Evolutionary conservation across 2,797 vertebrate genomes (phyloP).

Genomic region (Pempheris klunzingeri): DNA sequence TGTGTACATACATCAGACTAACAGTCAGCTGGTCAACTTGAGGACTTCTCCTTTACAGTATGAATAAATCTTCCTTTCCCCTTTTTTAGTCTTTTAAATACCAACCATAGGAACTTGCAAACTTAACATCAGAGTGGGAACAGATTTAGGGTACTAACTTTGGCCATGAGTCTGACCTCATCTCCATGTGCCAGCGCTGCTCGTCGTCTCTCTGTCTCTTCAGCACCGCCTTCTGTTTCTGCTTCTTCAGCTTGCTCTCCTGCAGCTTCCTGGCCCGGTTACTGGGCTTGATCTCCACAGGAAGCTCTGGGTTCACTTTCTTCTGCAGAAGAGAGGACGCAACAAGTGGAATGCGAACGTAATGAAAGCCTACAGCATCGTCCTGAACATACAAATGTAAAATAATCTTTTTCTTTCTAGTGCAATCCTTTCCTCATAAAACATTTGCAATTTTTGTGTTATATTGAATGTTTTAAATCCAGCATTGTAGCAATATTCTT

Average conservation of each 20-base stretch:
- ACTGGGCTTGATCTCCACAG: conserved; percentile 86
- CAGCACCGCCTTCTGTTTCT: conserved; percentile 85
- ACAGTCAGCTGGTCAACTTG: conserved; percentile 18
- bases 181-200: conserved; percentile 86
- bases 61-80: not conserved
- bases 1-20: not conserved
- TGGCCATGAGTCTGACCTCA: conserved; percentile 78
- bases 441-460: too few species aligned
- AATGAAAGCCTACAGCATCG: not conserved
- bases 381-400: not conserved
- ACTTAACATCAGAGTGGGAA: not conserved
- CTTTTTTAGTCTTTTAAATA: conserved; percentile 1
- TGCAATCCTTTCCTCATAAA: too few species aligned
- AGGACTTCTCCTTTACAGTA: not conserved
- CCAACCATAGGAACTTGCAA: conserved; percentile 1
- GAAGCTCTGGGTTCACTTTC: conserved; percentile 89
- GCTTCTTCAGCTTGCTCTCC: conserved; percentile 86
- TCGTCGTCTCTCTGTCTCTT: conserved; percentile 86
- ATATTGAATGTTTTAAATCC: too few species aligned
- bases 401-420: not conserved
- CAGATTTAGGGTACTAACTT: conserved; percentile 21
- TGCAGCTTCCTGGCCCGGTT: conserved; percentile 85
- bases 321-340: conserved; percentile 75
- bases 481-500: not conserved
- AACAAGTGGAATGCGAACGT: not conserved